Percentiles rank a stretch among this genome's conserved stretches.
phyloP scores from a whole-genome alignment of 2,113 vertebrate species.

The Scatophagus argus region DNA sequence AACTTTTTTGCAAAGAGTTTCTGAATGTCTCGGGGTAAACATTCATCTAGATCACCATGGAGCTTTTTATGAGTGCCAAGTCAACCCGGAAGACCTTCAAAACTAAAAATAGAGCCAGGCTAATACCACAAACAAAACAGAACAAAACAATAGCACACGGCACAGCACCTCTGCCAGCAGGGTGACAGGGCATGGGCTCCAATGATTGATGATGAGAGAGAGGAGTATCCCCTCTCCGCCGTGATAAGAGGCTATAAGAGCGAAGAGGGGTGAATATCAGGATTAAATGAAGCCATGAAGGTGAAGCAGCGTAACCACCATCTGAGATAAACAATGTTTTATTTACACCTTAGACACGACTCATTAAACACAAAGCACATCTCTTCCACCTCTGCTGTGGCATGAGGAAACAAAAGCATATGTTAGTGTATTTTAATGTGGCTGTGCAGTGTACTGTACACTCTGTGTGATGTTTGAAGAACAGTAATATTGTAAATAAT shows the following conservation, averaged over 20 bases:
- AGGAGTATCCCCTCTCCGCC: slow-evolving; percentile 60
- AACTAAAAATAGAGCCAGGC: slow-evolving; percentile 61
- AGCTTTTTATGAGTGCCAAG: slow-evolving; percentile 45
- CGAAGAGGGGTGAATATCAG: slow-evolving; percentile 65
- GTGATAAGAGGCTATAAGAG: slow-evolving; percentile 64
- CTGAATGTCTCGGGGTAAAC: slow-evolving; percentile 39
- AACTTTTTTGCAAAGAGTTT: slow-evolving; percentile 46
- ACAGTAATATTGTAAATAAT: not conserved
- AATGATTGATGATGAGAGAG: slow-evolving; percentile 75
- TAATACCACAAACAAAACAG: slow-evolving; percentile 62
- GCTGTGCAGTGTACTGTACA: not conserved
- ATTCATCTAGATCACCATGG: slow-evolving; percentile 50
- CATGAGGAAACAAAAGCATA: slow-evolving; percentile 9
- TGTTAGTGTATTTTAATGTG: slow-evolving; percentile 41
- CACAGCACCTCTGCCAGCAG: slow-evolving; percentile 62
- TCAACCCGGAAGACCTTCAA: slow-evolving; percentile 56
- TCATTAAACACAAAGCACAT: slow-evolving; percentile 65
- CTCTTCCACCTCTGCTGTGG: slow-evolving; percentile 32
- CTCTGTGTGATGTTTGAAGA: not conserved
- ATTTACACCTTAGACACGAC: slow-evolving; percentile 72
- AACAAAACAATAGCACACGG: slow-evolving; percentile 63
- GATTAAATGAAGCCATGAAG: slow-evolving; percentile 77
- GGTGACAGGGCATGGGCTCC: slow-evolving; percentile 65
- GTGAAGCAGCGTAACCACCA: slow-evolving; percentile 50
- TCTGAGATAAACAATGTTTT: slow-evolving; percentile 68